Percentiles rank a stretch among this genome's conserved stretches.
Evolutionary conservation across 2,888 invertebrate species (phyloP).

Genomic region (Himalopsyche anomala): DNA sequence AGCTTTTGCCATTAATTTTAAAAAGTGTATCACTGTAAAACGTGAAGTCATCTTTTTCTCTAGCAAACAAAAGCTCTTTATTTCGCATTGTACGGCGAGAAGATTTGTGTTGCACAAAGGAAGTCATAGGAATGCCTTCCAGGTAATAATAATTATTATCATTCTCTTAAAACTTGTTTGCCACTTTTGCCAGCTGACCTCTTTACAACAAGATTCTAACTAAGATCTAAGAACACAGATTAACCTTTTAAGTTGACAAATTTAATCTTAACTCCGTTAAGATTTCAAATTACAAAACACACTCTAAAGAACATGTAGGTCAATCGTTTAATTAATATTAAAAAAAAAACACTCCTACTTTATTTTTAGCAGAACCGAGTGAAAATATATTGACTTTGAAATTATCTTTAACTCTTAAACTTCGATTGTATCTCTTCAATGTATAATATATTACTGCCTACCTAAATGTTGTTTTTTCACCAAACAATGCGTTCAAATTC

Average conservation of each 20-base stretch:
- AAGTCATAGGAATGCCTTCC: conserved; percentile 38
- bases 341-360: no score
- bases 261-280: no score
- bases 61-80: conserved; percentile 41
- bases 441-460: no score
- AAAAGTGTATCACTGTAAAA: conserved; percentile 38
- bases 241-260: conserved; percentile 9
- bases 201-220: neutral
- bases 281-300: no score
- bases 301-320: no score
- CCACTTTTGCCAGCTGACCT: conserved; percentile 17
- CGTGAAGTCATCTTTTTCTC: conserved; percentile 42
- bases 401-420: no score
- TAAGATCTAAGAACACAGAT: conserved; percentile 8
- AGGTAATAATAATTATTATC: conserved; percentile 37
- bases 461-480: no score
- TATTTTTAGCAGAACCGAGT: no score
- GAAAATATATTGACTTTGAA: no score
- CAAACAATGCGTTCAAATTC: no score
- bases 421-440: no score
- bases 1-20: conserved; percentile 42
- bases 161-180: conserved; percentile 13
- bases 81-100: conserved; percentile 36
- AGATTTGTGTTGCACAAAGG: conserved; percentile 41
- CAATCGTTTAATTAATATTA: no score